Percentiles rank a stretch among this genome's conserved stretches.
These are phyloP conservation scores for Butorides virescens DNA, from an alignment of 2,113 vertebrate species.

Conservation along the genomic window DNA sequence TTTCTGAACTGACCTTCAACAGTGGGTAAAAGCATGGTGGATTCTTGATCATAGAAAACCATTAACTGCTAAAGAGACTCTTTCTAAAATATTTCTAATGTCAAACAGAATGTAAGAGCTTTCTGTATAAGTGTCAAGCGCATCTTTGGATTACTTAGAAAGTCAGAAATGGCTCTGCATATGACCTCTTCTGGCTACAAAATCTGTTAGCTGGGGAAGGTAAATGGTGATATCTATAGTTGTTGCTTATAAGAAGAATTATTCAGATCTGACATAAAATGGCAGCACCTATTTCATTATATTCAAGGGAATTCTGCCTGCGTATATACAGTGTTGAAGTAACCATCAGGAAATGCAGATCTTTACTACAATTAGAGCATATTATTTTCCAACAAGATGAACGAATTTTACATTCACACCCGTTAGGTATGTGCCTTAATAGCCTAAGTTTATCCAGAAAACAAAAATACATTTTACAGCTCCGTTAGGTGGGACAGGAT, in stretches of 20 bases:
- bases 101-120: neutral
- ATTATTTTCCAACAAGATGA: neutral
- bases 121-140: neutral
- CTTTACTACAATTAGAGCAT: neutral
- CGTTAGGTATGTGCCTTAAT: neutral
- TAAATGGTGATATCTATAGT: neutral
- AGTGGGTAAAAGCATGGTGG: neutral
- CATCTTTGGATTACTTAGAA: neutral
- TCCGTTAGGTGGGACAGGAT: neutral
- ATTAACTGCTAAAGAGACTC: neutral
- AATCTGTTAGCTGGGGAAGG: neutral
- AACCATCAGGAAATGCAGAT: neutral
- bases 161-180: neutral
- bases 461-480: neutral
- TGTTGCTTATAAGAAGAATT: neutral
- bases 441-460: neutral
- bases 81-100: neutral
- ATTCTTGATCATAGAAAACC: neutral
- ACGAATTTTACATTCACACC: neutral
- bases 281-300: neutral
- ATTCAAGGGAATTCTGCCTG: neutral
- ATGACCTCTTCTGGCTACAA: neutral
- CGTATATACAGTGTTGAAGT: neutral
- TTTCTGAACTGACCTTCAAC: neutral
- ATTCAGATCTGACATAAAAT: neutral